These are phyloP conservation scores for Habrosyne pyritoides DNA, from an alignment of 2,888 invertebrate genomes.

Conservation along the genomic window DNA sequence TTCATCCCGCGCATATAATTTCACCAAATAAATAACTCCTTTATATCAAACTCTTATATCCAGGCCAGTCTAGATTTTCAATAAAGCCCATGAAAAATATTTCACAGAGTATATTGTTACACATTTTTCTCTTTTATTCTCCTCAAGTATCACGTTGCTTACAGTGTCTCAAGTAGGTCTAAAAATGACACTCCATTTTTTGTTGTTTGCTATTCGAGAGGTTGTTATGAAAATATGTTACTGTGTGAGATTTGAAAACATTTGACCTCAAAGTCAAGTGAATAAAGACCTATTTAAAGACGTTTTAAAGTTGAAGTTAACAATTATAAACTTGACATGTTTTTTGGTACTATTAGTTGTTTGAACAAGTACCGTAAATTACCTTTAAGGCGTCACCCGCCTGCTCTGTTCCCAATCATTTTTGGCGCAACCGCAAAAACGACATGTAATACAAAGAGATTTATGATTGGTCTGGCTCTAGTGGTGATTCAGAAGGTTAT, in stretches of 20 bases:
- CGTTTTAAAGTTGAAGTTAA: background rate
- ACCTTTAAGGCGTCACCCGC: too few species aligned
- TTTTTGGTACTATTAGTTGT: too few species aligned
- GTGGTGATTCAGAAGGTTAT: too few species aligned
- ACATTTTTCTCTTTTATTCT: background rate
- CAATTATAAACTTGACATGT: too few species aligned
- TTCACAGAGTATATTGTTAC: background rate
- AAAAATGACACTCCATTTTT: background rate
- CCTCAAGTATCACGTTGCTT: background rate
- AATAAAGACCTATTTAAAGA: background rate
- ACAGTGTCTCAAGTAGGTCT: background rate
- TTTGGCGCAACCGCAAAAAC: too few species aligned
- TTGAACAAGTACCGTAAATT: too few species aligned
- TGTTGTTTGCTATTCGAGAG: background rate
- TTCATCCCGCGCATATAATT: background rate
- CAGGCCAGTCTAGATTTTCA: background rate
- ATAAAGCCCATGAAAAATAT: background rate
- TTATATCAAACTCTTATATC: background rate
- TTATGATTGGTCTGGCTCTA: too few species aligned
- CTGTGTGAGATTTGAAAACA: background rate
- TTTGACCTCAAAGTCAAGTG: conserved; percentile 1
- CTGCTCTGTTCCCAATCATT: too few species aligned
- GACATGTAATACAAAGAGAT: too few species aligned
- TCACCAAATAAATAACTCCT: background rate
- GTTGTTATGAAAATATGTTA: background rate